Percentiles rank a stretch among this genome's conserved stretches.
Evolutionary conservation across 2,888 invertebrate species (phyloP).

Genomic region (Melolontha melolontha): DNA sequence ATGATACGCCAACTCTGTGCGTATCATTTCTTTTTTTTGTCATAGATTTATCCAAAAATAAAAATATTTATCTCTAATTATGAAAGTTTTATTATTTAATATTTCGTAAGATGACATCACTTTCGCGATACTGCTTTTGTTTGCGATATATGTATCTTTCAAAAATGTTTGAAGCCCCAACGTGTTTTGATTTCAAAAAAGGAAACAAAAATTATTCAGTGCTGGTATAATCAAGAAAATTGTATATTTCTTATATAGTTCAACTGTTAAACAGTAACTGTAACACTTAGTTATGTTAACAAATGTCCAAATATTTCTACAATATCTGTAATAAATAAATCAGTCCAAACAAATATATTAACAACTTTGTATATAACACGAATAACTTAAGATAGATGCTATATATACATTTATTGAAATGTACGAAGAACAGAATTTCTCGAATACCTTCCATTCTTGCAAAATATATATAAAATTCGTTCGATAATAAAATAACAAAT

Average conservation of each 20-base stretch:
- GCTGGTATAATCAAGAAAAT: neutral
- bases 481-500: constrained; percentile 24
- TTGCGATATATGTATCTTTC: no score
- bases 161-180: no score
- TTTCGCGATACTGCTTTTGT: no score
- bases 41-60: no score
- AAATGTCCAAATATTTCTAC: constrained; percentile 21
- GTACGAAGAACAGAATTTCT: constrained; percentile 19
- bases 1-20: no score
- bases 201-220: no score
- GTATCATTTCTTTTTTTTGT: no score
- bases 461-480: constrained; percentile 27
- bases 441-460: constrained; percentile 37
- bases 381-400: constrained; percentile 26
- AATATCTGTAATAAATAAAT: constrained; percentile 25
- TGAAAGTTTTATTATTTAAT: no score
- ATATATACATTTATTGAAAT: constrained; percentile 18
- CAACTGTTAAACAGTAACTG: neutral
- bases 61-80: no score
- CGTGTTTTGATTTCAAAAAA: no score
- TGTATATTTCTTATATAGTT: neutral
- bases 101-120: no score
- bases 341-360: constrained; percentile 23
- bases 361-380: constrained; percentile 36
- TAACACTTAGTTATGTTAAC: constrained; percentile 8